Base-by-base conservation (phyloP, 1,140 invertebrate genomes). In the Diorhabda sublineata region DNA sequence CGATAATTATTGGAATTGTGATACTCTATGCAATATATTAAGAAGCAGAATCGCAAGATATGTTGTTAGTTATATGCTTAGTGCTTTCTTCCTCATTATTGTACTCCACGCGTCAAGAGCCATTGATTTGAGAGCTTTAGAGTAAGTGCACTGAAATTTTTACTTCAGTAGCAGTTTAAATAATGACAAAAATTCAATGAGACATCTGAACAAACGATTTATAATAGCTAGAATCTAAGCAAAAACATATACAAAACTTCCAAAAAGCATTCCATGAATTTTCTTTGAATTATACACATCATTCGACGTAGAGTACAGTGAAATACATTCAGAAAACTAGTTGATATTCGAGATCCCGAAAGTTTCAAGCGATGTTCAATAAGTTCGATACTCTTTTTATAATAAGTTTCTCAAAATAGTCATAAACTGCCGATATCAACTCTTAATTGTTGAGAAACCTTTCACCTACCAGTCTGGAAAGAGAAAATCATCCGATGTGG, bases 81-180 rank as follows among this genome's bases (percentile, higher is more conserved):
- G 75, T 45, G 4, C 71, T 8, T 76, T 76, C 61, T 77, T 78
- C 58, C 65, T 79, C 2, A 6, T 78, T 6, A 70, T 68, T 8
- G 70, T 74, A 5, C 61, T 79, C 6, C 77, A 79, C 63, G 72
- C 75, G 0, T 75, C 75, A 9, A 73, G 76, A 71, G 57, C 74
- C 8, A 75, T 78, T 4, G 75, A 79, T 73, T 67, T 79, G 11
- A 56, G 69, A 11, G 67, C 62, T 6, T 56, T 74, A 61, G 69
- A 67, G 73, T 74, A 71, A 67, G 68, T 64, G n/a, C 64, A 62
- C 42, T 4, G 3, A 61, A 5, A 42, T 8, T 42, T 42, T 61
- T 2, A 61, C 42, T 61, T 8, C 47, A 8, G 2, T 52, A 52
- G 6, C 4, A 8, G 4, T 52, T 52, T 6, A 52, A 52, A 52